Evolutionary conservation across 1,140 invertebrate genomes (phyloP).

Genomic region (Batillaria attramentaria): DNA sequence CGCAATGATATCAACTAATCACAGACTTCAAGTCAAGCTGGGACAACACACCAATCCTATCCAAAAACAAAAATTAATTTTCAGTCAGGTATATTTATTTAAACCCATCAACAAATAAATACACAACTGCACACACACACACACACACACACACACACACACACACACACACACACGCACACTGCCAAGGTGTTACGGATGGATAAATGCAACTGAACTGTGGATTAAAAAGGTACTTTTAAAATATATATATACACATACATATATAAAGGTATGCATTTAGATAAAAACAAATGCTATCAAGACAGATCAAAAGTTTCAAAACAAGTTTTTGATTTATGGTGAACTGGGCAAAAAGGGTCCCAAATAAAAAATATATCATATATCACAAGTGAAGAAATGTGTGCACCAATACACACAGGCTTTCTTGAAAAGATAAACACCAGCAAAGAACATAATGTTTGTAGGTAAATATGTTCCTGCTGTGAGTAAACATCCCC

Average conservation of each 20-base stretch:
- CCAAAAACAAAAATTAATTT: neutral
- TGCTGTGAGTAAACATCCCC: neutral
- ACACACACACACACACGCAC: neutral
- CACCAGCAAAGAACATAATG: neutral
- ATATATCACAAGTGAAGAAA: too few relatives aligned
- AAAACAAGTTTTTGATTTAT: too few relatives aligned
- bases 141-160: slow-evolving; percentile 21
- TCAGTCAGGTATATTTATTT: neutral
- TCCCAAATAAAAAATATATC: too few relatives aligned
- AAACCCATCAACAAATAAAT: neutral
- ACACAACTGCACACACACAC: neutral
- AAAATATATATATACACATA: neutral
- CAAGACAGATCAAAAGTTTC: too few relatives aligned
- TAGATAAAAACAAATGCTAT: too few relatives aligned
- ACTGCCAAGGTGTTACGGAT: too few relatives aligned
- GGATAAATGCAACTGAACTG: too few relatives aligned
- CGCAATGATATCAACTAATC: too few relatives aligned
- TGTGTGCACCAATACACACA: too few relatives aligned
- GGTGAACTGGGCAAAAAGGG: too few relatives aligned
- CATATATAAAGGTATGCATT: too few relatives aligned
- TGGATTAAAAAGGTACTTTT: too few relatives aligned
- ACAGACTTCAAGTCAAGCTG: neutral
- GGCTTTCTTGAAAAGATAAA: neutral
- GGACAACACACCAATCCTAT: neutral
- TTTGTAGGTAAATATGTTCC: neutral